Evolutionary conservation across 2,888 invertebrate genomes (phyloP), one percentile per base, ranked within the genome.

Genomic region (Ectemnius continuus): DNA sequence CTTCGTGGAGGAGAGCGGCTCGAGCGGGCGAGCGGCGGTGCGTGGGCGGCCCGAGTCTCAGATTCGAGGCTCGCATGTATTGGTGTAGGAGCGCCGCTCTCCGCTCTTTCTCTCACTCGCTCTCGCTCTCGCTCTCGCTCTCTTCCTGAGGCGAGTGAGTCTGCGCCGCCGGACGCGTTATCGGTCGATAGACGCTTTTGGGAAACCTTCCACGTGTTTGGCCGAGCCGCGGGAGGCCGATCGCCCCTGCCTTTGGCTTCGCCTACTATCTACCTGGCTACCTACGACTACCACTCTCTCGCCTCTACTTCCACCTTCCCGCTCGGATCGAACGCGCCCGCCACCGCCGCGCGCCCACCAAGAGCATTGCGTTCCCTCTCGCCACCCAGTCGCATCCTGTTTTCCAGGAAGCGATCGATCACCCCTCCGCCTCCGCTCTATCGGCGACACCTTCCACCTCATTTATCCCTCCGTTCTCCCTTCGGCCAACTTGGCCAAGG

Each of bases 181-280:
- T 77, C 84, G 83, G 84, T 83, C 83, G 83, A 83, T 83, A 83
- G 58, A 79, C 68, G 83, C 75, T 84, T 83, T 82, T 77, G 84
- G 84, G 82, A 82, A 83, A 76, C 66, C 62, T 75, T 84, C 80
- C 84, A 83, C 83, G 84, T 83, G 83, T 79, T 78, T 61, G 60
- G 67, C n/a, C 46, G 61, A 62, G 60, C 67, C 61, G 66, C 72
- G 76, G 45, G 76, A 69, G 28, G 60, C 67, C 57, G 65, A 71
- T 66, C 67, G 59, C 14, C 16, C 13, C 48, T 18, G 56, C 56
- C 52, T 52, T 14, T 20, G 13, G 62, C 63, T 46, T 45, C 65
- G 61, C 61, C 73, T 62, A 70, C 64, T 57, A 65, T 58, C 57
- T 57, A 62, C 62, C 61, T 65, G 57, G 14, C 11, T 4, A 36